Conservation (phyloP, 37 sponge, comb jelly and placozoan species). For the Hormiphora californensis region DNA sequence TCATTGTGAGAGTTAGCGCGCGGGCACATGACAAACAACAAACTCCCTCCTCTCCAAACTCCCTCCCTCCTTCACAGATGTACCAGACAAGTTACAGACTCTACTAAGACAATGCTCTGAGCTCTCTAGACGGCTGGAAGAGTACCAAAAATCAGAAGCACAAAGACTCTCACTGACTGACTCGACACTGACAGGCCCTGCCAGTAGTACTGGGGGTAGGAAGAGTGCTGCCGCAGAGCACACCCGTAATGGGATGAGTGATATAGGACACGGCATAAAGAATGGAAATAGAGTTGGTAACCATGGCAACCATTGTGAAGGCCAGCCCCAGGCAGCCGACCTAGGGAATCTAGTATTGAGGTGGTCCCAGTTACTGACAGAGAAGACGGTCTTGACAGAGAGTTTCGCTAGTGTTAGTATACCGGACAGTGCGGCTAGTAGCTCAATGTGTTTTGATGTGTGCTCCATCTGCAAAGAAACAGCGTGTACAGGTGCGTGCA, state of each 20-base stretch:
- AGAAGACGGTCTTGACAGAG: not conserved
- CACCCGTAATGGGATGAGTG: too few species aligned
- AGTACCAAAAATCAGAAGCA: not conserved
- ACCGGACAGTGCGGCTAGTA: not conserved
- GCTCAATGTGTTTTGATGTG: not conserved
- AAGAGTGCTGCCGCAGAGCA: too few species aligned
- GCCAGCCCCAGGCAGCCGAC: too few species aligned
- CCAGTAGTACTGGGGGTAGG: too few species aligned
- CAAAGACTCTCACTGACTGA: not conserved
- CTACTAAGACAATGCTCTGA: not conserved
- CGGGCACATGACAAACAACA: too few species aligned
- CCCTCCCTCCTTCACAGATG: not conserved
- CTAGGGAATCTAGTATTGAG: not conserved
- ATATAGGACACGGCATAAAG: too few species aligned
- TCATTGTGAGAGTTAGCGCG: too few species aligned
- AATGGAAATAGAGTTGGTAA: too few species aligned
- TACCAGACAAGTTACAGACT: not conserved
- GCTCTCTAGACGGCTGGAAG: not conserved
- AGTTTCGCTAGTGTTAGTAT: not conserved
- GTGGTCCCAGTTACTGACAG: conserved; percentile 1
- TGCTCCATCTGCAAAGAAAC: not conserved
- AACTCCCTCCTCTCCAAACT: too few species aligned
- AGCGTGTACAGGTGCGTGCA: not conserved
- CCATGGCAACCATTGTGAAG: too few species aligned
- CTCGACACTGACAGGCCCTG: too few species aligned